A percentile compares a stretch with the other conserved stretches of the same genome.
phyloP scores from a whole-genome alignment of 2,888 invertebrate genomes.

The Hanleya hanleyi region DNA sequence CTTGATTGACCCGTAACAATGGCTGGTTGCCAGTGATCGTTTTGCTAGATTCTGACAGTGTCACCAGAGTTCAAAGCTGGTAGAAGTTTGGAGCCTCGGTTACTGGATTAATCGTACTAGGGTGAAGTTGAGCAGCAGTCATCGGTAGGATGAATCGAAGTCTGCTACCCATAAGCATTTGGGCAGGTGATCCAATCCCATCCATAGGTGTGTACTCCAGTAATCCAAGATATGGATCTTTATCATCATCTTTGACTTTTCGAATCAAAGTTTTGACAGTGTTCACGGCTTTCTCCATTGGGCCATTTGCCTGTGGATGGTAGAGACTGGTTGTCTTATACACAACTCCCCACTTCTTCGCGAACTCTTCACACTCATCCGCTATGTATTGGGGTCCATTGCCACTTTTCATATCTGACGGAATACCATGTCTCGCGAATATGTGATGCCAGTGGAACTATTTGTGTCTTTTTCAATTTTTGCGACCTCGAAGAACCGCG shows the following conservation, averaged over 20 bases:
- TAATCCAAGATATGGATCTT: too few species aligned
- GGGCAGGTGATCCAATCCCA: too few species aligned
- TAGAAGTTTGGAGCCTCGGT: too few species aligned
- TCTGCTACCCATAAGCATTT: too few species aligned
- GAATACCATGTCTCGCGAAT: conserved; percentile 35
- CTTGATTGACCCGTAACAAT: too few species aligned
- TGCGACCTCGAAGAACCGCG: conserved; percentile 33
- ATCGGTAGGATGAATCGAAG: too few species aligned
- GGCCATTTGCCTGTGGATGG: conserved; percentile 17
- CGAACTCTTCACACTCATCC: conserved; percentile 14
- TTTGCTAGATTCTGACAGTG: too few species aligned
- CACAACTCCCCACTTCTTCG: conserved; percentile 15
- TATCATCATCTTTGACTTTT: neutral
- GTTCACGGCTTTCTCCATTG: conserved; percentile 11
- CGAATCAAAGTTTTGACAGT: conserved; percentile 16
- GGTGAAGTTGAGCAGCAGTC: too few species aligned
- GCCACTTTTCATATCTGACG: conserved; percentile 21
- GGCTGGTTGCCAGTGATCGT: too few species aligned
- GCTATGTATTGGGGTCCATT: conserved; percentile 31
- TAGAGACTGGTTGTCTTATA: conserved; percentile 20
- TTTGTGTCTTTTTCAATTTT: conserved; percentile 16
- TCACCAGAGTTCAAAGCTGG: too few species aligned
- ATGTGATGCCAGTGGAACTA: conserved; percentile 22
- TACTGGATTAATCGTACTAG: too few species aligned
- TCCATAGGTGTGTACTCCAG: too few species aligned